Evolutionary conservation across 53 echinoderm and acorn worm species (phyloP).

Genomic region (Stichopus horrens): DNA sequence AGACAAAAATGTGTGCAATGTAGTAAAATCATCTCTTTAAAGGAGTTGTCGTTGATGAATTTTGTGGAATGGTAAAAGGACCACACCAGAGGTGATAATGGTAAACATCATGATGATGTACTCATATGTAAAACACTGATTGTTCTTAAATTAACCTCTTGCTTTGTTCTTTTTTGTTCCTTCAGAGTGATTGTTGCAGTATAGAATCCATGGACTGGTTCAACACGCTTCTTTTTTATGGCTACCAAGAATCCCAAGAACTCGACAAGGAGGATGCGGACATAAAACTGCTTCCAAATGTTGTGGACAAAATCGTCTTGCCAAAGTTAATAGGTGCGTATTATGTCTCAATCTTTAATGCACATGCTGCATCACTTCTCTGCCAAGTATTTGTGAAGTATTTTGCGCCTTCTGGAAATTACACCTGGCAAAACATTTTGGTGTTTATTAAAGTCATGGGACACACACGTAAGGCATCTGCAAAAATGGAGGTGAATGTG

Average conservation of each 20-base stretch:
- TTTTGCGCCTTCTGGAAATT: neutral
- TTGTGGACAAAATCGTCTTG: slow-evolving; percentile 91
- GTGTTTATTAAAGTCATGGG: neutral
- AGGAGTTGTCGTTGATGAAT: no score
- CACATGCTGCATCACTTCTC: neutral
- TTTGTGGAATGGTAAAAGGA: no score
- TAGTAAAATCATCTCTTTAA: slow-evolving; percentile 15
- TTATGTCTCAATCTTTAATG: neutral
- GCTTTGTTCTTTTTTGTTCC: neutral
- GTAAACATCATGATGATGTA: no score
- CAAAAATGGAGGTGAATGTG: no score
- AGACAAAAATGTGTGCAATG: no score
- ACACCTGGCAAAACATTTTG: neutral
- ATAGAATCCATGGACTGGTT: slow-evolving; percentile 84
- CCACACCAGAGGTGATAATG: no score
- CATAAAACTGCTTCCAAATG: slow-evolving; percentile 74
- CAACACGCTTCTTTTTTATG: slow-evolving; percentile 84
- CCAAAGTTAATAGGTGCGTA: slow-evolving; percentile 83
- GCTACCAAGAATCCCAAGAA: slow-evolving; percentile 67
- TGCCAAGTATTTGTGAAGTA: neutral
- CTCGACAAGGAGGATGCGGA: slow-evolving; percentile 76
- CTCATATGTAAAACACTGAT: no score
- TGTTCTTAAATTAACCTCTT: no score
- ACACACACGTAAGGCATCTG: neutral
- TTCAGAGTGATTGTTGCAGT: slow-evolving; percentile 65